Evolutionary conservation across 2,888 invertebrate species (phyloP), one percentile per base, ranked within the genome.

Genomic region (Drosophila picticornis): DNA sequence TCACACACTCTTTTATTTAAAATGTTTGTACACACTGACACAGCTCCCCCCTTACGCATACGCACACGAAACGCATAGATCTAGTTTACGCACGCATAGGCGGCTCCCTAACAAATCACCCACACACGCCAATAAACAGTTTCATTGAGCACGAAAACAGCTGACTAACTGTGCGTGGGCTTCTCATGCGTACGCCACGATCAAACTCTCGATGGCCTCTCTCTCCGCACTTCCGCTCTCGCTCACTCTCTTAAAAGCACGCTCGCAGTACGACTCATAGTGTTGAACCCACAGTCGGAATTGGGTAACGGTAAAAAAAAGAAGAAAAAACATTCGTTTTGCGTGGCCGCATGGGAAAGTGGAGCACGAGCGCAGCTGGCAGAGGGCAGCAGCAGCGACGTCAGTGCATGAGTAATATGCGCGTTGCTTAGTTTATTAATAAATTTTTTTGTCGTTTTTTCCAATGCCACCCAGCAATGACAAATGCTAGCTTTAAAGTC

Each of bases 91-190:
- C 48, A 48, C 32, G 25, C 46, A 70, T 16, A 51, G 22, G 25
- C 16, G 46, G 9, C 9, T 25, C 2, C 25, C 36, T 25, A 19
- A 34, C 34, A 40, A 55, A 31, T 55, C 56, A 66, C 62, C 38
- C 64, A 69, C 66, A 61, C 60, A 68, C 57, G 60, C 40, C 59
- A 63, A 71, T 67, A 75, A 78, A 81, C 62, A 56, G 52, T 68
- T 81, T 82, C 82, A 81, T 82, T 82, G 83, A 81, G 72, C 70
- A 81, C 22, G 40, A 36, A 75, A 81, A 81, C 80, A 81, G 80
- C 80, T 80, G 80, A 80, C 82, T 72, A 68, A 64, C 65, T 65
- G 59, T 81, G 79, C 82, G 79, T 80, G 53, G 53, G 27, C 64
- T 57, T 57, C 69, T 52, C 60, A 69, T 81, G 81, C 68, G 81